Evolutionary conservation across 2,888 invertebrate genomes (phyloP).

Genomic region (Encarsia formosa): DNA sequence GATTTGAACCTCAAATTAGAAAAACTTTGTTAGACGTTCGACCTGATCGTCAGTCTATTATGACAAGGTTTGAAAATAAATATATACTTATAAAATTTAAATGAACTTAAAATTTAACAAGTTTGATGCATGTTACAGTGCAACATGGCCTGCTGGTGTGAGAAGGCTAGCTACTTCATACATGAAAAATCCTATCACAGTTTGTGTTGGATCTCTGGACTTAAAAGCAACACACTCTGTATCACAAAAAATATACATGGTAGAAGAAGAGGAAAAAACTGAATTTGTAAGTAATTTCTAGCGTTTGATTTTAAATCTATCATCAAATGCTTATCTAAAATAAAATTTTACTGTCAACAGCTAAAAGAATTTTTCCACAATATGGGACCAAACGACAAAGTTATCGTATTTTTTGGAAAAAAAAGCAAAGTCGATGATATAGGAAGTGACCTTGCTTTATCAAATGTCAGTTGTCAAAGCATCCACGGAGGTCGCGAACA

Average conservation of each 20-base stretch:
- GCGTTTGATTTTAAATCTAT: conserved; percentile 1
- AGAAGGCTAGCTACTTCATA: conserved; percentile 80
- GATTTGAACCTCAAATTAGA: conserved; percentile 84
- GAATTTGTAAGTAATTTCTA: conserved; percentile 29
- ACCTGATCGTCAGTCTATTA: conserved; percentile 89
- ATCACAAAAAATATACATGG: conserved; percentile 71
- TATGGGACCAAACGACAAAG: conserved; percentile 75
- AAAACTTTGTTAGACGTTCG: conserved; percentile 75
- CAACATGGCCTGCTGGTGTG: conserved; percentile 91
- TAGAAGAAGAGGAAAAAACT: conserved; percentile 70
- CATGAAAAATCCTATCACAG: conserved; percentile 85
- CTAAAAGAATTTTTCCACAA: conserved; percentile 63
- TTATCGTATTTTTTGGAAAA: conserved; percentile 85
- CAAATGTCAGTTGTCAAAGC: conserved; percentile 68
- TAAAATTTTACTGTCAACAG: conserved; percentile 13
- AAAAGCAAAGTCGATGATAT: conserved; percentile 81
- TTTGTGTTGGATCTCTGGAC: conserved; percentile 84
- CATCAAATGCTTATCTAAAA: conserved; percentile 5
- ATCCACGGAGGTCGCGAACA: conserved; percentile 90
- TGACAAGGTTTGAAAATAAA: conserved; percentile 68
- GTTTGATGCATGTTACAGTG: conserved; percentile 53
- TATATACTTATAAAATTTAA: background rate
- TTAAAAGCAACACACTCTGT: conserved; percentile 87
- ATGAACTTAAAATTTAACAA: conserved; percentile 3
- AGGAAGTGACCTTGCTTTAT: conserved; percentile 71